Evolutionary conservation across 2,797 vertebrate species (phyloP).

Genomic region (Phoeniculus purpureus): DNA sequence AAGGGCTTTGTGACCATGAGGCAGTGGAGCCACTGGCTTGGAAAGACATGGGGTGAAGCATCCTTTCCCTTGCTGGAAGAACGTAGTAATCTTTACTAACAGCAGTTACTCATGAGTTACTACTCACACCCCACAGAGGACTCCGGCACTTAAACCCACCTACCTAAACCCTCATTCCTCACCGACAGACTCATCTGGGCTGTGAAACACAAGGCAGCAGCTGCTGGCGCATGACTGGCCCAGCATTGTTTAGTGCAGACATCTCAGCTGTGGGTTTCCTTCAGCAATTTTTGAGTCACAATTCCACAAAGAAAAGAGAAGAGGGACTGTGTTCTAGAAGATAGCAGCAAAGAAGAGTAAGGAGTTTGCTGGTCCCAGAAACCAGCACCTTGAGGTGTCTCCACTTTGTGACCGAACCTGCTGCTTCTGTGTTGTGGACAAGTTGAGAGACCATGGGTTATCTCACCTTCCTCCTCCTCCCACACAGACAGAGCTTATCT

Average conservation of each 20-base stretch:
- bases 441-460: neutral
- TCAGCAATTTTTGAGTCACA: neutral
- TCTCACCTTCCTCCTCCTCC: neutral
- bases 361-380: neutral
- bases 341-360: neutral
- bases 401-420: fast-evolving
- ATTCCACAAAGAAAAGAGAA: neutral
- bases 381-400: too few relatives aligned
- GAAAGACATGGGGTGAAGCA: neutral
- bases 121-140: fast-evolving
- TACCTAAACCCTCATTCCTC: neutral
- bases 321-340: neutral
- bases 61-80: neutral
- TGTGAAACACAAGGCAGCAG: neutral
- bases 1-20: neutral
- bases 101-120: neutral
- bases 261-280: neutral
- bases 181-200: fast-evolving
- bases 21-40: neutral
- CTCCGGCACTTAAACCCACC: neutral
- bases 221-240: fast-evolving
- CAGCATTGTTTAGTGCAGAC: fast-evolving
- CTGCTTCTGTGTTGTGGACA: fast-evolving
- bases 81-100: fast-evolving
- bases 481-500: neutral